Base-by-base conservation (phyloP, 2,797 vertebrate species). In the Lates japonicus region DNA sequence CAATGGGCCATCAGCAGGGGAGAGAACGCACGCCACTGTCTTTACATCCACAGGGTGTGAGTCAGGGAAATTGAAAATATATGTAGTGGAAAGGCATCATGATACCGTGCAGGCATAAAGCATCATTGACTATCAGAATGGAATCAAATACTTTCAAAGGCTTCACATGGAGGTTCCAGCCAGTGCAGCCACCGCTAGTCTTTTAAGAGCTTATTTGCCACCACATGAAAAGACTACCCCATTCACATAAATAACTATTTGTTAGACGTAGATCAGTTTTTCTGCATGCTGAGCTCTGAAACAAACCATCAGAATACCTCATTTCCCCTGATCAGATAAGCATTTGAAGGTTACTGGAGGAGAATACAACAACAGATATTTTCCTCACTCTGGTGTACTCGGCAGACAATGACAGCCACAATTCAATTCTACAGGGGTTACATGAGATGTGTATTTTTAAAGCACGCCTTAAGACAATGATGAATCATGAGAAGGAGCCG, bases 1-100 rank as follows among this genome's bases (percentile, higher is more conserved):
- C 93, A 94, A 94, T 94, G 93, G 91, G 74, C 92, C 93, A 93
- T 94, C 93, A 93, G 88, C 91, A 60, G 91, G 88, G 89, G 81
- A 90, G 88, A 86, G 89, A 88, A 91, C 70, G 74, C 89, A 87
- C 60, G 68, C 88, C 88, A 89, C 91, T 90, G 90, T 92, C 92
- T 94, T 91, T 91, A 87, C 90, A 91, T 93, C 87, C 87, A 91
- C 86, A 69, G 88, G 78, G 87, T 83, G 87, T 85, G 85, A 91
- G 90, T 88, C 88, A 85, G 81, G 88, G 88, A 92, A 92, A 93
- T 93, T 92, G 92, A 94, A 93, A 94, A 89, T 92, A 94, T 92
- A 93, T 91, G 88, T 92, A 87, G 88, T 93, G 90, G 93, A 94
- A 93, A 94, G 87, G 85, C 82, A 87, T 92, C 87, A 82, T 83